phyloP scores from a whole-genome alignment of 2,888 invertebrate species.

The Mylabris sibirica region DNA sequence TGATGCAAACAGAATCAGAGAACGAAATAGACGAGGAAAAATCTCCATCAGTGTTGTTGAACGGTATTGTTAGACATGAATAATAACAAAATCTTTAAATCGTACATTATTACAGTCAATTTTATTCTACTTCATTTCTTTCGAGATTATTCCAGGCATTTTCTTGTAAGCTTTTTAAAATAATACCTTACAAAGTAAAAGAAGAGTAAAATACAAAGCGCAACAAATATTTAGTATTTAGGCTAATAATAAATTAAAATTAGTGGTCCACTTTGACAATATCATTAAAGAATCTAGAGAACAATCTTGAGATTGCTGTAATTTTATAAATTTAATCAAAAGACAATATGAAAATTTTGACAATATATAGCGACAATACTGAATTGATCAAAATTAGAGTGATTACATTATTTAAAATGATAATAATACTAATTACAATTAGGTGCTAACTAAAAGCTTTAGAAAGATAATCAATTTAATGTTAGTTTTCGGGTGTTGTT shows the following conservation, averaged over 20 bases:
- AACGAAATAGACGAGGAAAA: slow-evolving; percentile 29
- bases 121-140: not conserved
- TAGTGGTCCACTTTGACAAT: slow-evolving; percentile 43
- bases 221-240: slow-evolving; percentile 15
- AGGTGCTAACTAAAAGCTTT: slow-evolving; percentile 57
- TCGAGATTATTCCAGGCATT: not conserved
- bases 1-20: not conserved
- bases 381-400: slow-evolving; percentile 36
- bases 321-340: not conserved
- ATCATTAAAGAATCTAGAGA: slow-evolving; percentile 25
- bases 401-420: slow-evolving; percentile 35
- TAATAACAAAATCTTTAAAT: not conserved
- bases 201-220: not conserved
- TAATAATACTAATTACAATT: slow-evolving; percentile 38
- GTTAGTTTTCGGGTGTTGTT: slow-evolving; percentile 46
- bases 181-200: not conserved
- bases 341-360: slow-evolving; percentile 26
- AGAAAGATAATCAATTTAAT: slow-evolving; percentile 54
- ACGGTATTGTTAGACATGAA: slow-evolving; percentile 48
- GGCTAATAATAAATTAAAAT: slow-evolving; percentile 13
- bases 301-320: not conserved
- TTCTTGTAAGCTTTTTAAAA: slow-evolving; percentile 8
- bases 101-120: slow-evolving; percentile 18
- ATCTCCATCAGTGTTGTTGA: slow-evolving; percentile 53
- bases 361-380: slow-evolving; percentile 44